phyloP scores from a whole-genome alignment of 2,888 invertebrate species.

The Chymomyza procnemis region DNA sequence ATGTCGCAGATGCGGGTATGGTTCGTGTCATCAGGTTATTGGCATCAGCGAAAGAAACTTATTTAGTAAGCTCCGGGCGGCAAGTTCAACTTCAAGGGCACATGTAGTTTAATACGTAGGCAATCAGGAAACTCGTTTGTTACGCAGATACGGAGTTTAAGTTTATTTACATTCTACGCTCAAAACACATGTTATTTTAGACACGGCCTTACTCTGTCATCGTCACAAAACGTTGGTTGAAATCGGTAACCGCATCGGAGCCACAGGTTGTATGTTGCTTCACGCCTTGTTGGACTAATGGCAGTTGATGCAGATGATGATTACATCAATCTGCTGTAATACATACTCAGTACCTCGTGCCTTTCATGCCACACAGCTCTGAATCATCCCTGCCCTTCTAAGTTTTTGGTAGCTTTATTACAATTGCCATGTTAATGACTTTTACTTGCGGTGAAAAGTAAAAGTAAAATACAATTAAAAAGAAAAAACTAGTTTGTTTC shows the following conservation, averaged over 20 bases:
- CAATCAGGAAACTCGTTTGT: constrained; percentile 23
- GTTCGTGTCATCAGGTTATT: not conserved
- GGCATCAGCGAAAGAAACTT: not conserved
- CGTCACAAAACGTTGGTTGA: not conserved
- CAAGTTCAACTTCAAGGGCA: constrained; percentile 20
- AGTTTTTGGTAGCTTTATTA: constrained; percentile 30
- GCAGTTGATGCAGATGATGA: not conserved
- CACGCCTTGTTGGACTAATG: constrained; percentile 69
- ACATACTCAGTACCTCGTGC: constrained; percentile 20
- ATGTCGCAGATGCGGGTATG: not conserved
- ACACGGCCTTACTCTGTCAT: constrained; percentile 7
- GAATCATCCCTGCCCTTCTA: constrained; percentile 7
- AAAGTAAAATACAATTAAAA: constrained; percentile 21
- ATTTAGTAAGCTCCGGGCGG: not conserved
- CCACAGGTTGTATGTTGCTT: constrained; percentile 51
- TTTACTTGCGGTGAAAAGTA: constrained; percentile 55
- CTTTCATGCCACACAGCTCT: constrained; percentile 30
- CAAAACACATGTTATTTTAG: not conserved
- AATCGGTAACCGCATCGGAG: constrained; percentile 30
- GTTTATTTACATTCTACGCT: constrained; percentile 21
- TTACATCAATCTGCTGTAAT: constrained; percentile 51
- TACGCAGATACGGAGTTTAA: constrained; percentile 20
- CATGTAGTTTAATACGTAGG: constrained; percentile 5
- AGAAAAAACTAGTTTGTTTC: constrained; percentile 48
- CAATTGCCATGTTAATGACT: constrained; percentile 61